Percentiles rank a stretch among this genome's conserved stretches.
phyloP scores from a whole-genome alignment of 1,140 invertebrate species.

The Bombyx mori region DNA sequence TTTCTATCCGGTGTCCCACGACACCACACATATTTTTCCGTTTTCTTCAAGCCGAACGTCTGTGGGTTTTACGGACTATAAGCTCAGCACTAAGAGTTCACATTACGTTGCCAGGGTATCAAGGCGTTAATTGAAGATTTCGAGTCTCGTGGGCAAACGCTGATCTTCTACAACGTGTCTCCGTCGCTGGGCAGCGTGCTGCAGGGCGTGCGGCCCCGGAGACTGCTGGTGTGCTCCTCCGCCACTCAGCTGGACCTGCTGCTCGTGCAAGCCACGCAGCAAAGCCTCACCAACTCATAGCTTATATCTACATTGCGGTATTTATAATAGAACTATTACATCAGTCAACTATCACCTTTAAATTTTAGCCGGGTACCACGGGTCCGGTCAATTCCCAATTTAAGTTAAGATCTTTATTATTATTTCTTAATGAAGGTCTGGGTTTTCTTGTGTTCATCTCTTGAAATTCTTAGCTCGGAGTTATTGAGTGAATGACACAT shows the following conservation, averaged over 20 bases:
- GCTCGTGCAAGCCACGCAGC: slow-evolving; percentile 48
- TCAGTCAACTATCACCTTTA: background rate
- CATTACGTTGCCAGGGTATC: slow-evolving; percentile 71
- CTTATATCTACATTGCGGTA: background rate
- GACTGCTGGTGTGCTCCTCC: slow-evolving; percentile 76
- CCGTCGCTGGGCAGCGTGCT: slow-evolving; percentile 79
- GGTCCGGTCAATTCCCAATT: background rate
- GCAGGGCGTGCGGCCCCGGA: slow-evolving; percentile 78
- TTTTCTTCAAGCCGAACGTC: too few species aligned
- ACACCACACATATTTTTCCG: too few species aligned
- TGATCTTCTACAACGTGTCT: slow-evolving; percentile 83
- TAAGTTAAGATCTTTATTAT: too few species aligned
- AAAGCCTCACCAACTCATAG: slow-evolving; percentile 4
- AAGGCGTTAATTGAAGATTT: slow-evolving; percentile 84
- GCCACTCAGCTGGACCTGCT: slow-evolving; percentile 76
- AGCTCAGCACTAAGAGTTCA: too few species aligned
- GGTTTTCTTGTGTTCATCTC: too few species aligned
- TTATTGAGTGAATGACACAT: too few species aligned
- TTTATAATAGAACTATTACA: background rate
- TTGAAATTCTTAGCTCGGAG: too few species aligned
- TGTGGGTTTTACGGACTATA: too few species aligned
- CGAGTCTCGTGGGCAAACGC: slow-evolving; percentile 77
- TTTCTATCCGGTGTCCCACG: too few species aligned
- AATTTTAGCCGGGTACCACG: background rate
- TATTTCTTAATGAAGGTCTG: too few species aligned